A percentile compares a stretch with the other conserved stretches of the same genome.
phyloP scores from a whole-genome alignment of 2,113 vertebrate species.

The Stegostoma tigrinum region DNA sequence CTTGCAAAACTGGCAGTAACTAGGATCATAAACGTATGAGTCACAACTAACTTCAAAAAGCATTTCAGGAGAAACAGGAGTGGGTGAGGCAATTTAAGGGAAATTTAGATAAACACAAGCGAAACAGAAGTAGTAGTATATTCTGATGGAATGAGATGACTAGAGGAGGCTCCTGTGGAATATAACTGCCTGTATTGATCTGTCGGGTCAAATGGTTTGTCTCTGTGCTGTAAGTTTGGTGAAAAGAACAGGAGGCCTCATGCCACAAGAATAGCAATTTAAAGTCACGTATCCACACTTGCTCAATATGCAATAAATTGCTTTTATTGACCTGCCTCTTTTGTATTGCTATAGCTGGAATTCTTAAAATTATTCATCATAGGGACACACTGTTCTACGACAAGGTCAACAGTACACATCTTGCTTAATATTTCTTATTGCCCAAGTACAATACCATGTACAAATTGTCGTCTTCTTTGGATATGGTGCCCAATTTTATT shows the following conservation, averaged over 20 bases:
- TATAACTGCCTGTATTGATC: background rate
- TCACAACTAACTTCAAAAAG: background rate
- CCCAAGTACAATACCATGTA: background rate
- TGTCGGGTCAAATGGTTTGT: background rate
- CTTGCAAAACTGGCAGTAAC: background rate
- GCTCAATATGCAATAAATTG: background rate
- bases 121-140: background rate
- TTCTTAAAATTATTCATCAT: background rate
- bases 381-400: background rate
- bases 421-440: background rate
- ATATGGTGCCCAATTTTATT: background rate
- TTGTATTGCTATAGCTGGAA: background rate
- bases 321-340: background rate
- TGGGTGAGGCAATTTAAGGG: background rate
- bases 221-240: background rate
- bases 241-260: background rate
- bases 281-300: background rate
- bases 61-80: background rate
- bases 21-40: background rate
- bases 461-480: background rate
- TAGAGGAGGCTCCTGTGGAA: background rate
- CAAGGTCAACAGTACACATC: background rate
- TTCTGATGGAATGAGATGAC: background rate
- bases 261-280: background rate
- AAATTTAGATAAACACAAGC: background rate